Base-by-base conservation (phyloP, 2,113 vertebrate genomes). In the Marmota monax region DNA sequence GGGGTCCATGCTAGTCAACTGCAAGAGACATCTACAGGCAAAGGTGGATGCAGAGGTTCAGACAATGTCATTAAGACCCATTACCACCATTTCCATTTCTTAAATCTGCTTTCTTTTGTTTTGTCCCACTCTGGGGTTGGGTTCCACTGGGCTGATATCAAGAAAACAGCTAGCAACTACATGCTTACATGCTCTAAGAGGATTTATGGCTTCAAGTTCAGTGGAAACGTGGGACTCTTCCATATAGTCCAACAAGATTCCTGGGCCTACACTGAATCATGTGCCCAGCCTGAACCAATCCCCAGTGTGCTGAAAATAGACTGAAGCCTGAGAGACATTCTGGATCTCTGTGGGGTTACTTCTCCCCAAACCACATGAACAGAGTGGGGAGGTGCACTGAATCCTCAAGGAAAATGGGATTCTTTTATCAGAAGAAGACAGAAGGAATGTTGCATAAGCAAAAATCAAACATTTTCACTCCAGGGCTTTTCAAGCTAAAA, bases 381-480 rank as follows among this genome's bases (percentile, higher is more conserved):
- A 63, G 29, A 69, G 39, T 65, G 70, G 34, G 32, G 37, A 20
- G 22, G 7, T 2, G 25, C 13, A 42, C 27, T 12, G 18, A 84
- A 22, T 45, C 20, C 74, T 79, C 48, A 70, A 74, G 78, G 53
- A 53, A 73, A 91, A 84, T 1, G 8, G 45, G 23, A 45, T n/a
- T 82, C 14, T 97, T 90, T 70, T 74, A 42, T 78, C n/a, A 83
- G 53, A 89, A 86, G n/a, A 70, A 37, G 42, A 78, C 48, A 83
- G 45, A 84, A 91, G 70, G 39, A 77, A 76, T 22, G 14, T 29
- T 45, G 27, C 32, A n/a, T 37, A 74, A 84, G 67, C 56, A 79
- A 92, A 45, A 88, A 51, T 11, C 48, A 32, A 12, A 61, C 18
- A 37, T 63, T 84, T 80, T 74, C 63, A 95, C 32, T 82, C 69